Evolutionary conservation across 2,888 invertebrate species (phyloP).

Genomic region (Selenia dentaria): DNA sequence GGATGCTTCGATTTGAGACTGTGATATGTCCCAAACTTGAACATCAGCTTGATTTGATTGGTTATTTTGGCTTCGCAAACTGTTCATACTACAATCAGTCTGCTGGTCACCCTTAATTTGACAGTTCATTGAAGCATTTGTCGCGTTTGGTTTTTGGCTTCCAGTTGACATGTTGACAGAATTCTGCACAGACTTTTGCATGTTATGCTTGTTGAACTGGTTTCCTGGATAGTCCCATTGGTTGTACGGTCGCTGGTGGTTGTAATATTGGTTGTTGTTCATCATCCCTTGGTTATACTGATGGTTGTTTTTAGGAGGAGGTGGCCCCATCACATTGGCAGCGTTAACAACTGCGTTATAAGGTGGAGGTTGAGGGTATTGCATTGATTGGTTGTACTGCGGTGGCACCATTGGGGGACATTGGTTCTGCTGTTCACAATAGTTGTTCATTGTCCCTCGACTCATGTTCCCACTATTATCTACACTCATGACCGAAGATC

Average conservation of each 20-base stretch:
- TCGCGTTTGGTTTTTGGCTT: conserved; percentile 60
- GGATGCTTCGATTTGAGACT: conserved; percentile 82
- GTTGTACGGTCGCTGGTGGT: conserved; percentile 72
- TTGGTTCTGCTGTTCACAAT: conserved; percentile 64
- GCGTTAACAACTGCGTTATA: conserved; percentile 73
- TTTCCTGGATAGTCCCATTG: conserved; percentile 75
- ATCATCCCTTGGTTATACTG: conserved; percentile 78
- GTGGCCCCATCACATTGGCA: conserved; percentile 75
- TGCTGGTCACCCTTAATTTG: conserved; percentile 68
- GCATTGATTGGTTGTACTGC: conserved; percentile 67
- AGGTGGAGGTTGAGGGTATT: conserved; percentile 72
- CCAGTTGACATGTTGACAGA: conserved; percentile 77
- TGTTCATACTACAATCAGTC: conserved; percentile 81
- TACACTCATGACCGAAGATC: conserved; percentile 77
- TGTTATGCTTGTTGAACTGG: conserved; percentile 74
- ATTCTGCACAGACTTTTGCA: conserved; percentile 70
- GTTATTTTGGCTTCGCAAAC: conserved; percentile 77
- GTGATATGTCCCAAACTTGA: conserved; percentile 88
- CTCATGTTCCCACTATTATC: conserved; percentile 75
- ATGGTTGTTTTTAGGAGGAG: conserved; percentile 77
- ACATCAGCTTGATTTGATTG: conserved; percentile 80
- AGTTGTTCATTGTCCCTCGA: conserved; percentile 67
- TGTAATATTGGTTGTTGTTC: conserved; percentile 78
- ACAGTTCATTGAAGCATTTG: conserved; percentile 46
- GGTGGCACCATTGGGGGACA: conserved; percentile 49